These are phyloP conservation scores for Apostichopus californicus DNA, from an alignment of 35 echinoderm and acorn worm species.

Conservation along the genomic window DNA sequence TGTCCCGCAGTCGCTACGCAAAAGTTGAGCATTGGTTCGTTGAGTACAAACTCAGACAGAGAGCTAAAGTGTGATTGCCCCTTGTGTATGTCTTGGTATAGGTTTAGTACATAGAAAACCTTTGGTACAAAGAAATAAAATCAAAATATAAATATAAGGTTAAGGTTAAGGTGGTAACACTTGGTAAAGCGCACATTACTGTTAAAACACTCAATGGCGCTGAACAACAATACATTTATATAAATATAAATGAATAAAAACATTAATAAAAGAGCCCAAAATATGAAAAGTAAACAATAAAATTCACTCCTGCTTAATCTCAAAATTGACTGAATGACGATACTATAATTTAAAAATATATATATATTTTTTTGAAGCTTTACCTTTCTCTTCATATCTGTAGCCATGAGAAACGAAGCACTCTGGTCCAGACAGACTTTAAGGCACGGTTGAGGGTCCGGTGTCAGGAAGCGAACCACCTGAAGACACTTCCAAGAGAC, in stretches of 20 bases:
- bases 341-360: too few relatives aligned
- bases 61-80: slow-evolving; percentile 85
- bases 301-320: background rate
- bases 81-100: slow-evolving; percentile 69
- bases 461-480: slow-evolving; percentile 64
- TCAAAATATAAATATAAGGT: background rate
- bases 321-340: background rate
- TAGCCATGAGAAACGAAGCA: slow-evolving; percentile 79
- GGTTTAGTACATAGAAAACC: slow-evolving; percentile 87
- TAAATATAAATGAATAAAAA: too few relatives aligned
- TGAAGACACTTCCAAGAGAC: slow-evolving; percentile 95
- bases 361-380: too few relatives aligned
- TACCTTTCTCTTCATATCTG: slow-evolving; percentile 98
- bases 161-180: too few relatives aligned
- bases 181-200: too few relatives aligned
- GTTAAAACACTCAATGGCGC: too few relatives aligned
- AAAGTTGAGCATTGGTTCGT: slow-evolving; percentile 87
- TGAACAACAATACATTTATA: too few relatives aligned
- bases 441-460: slow-evolving; percentile 75
- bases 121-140: background rate
- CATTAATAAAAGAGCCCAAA: background rate
- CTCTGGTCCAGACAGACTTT: slow-evolving; percentile 89
- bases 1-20: slow-evolving; percentile 79
- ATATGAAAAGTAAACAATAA: background rate
- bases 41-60: slow-evolving; percentile 85